Conservation (phyloP, 1,140 invertebrate genomes). For the Aphelinus certus region DNA sequence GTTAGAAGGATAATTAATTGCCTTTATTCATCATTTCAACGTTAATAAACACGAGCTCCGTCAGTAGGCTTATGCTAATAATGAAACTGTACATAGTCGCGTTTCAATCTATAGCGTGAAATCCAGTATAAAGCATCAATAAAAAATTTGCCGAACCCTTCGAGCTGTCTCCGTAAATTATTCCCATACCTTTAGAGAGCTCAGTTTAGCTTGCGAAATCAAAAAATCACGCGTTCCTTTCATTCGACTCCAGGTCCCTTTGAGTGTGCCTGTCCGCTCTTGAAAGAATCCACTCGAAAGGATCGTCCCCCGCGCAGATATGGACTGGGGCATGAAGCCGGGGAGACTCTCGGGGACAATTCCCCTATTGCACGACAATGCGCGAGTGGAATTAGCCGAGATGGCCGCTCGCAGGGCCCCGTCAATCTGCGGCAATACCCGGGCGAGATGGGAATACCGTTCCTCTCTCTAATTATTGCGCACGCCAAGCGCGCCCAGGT, state of each 20-base stretch:
- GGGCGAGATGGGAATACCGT: background rate
- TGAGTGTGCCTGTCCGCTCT: background rate
- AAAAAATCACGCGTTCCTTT: slow-evolving; percentile 19
- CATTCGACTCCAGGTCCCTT: slow-evolving; percentile 6
- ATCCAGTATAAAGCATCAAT: no score
- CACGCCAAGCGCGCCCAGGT: slow-evolving; percentile 1
- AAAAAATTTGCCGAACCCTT: no score
- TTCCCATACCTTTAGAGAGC: no score
- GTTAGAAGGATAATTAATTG: no score
- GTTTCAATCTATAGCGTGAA: no score
- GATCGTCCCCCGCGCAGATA: background rate
- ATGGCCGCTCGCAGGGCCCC: slow-evolving; percentile 24
- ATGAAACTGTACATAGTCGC: no score
- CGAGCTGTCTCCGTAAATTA: no score
- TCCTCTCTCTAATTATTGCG: slow-evolving; percentile 19
- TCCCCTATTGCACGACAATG: slow-evolving; percentile 23
- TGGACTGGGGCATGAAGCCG: background rate
- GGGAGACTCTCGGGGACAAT: background rate
- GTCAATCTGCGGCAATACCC: slow-evolving; percentile 25
- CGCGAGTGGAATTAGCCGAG: slow-evolving; percentile 28
- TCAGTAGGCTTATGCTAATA: no score
- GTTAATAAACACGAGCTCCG: no score
- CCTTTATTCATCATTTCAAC: no score
- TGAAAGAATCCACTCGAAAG: slow-evolving; percentile 13
- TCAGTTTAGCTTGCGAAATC: background rate